These are phyloP conservation scores for Holothuria scabra DNA, from an alignment of 53 echinoderm and acorn worm species.

Conservation along the genomic window DNA sequence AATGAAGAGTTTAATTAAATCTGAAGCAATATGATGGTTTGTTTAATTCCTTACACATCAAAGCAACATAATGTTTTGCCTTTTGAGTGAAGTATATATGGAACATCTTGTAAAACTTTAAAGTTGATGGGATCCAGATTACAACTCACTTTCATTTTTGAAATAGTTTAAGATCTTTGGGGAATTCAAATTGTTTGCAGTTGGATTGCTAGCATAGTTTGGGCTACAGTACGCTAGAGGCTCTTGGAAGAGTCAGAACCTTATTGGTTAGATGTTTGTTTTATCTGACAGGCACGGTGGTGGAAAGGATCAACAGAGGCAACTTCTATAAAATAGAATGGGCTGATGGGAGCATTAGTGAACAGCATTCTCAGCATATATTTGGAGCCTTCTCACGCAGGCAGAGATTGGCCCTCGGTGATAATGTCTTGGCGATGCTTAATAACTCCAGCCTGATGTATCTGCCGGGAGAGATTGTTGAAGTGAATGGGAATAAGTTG, in stretches of 20 bases:
- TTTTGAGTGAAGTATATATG: too few relatives aligned
- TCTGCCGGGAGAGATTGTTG: slow-evolving; percentile 80
- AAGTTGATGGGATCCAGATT: too few relatives aligned
- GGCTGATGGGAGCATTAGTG: slow-evolving; percentile 70
- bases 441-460: slow-evolving; percentile 71
- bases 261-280: background rate
- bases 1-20: too few relatives aligned
- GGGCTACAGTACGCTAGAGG: too few relatives aligned
- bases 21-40: too few relatives aligned
- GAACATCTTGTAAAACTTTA: too few relatives aligned
- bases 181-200: too few relatives aligned
- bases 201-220: too few relatives aligned
- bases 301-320: slow-evolving; percentile 68
- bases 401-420: slow-evolving; percentile 88
- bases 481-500: slow-evolving; percentile 63
- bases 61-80: too few relatives aligned
- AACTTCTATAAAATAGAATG: slow-evolving; percentile 79
- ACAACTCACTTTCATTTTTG: too few relatives aligned
- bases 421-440: slow-evolving; percentile 80
- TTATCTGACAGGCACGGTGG: slow-evolving; percentile 69
- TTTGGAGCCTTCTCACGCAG: slow-evolving; percentile 92
- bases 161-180: too few relatives aligned
- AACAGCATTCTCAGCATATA: slow-evolving; percentile 82
- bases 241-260: background rate
- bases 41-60: too few relatives aligned